Conservation (phyloP, 1,140 invertebrate genomes). For the Pogonognathellus flavescens region DNA sequence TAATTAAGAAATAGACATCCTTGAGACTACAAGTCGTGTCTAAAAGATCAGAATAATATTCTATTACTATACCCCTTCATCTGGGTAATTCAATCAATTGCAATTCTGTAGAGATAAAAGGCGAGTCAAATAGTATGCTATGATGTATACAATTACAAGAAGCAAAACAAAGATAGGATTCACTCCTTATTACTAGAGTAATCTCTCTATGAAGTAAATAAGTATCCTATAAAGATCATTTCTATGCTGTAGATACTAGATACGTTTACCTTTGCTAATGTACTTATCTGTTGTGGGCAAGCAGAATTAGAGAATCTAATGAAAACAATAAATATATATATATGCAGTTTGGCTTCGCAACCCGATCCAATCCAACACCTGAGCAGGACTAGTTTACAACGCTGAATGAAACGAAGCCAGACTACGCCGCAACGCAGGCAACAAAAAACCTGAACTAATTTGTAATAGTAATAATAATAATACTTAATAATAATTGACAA, state of each 20-base stretch:
- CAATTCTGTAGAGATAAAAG: conserved; percentile 19
- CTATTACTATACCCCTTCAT: conserved; percentile 17
- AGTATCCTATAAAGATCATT: conserved; percentile 29
- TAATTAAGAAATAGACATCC: conserved; percentile 47
- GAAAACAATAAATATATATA: conserved; percentile 51
- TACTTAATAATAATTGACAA: conserved; percentile 52
- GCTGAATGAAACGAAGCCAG: conserved; percentile 49
- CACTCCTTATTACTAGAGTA: conserved; percentile 14
- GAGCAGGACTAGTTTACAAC: conserved; percentile 33
- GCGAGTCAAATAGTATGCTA: conserved; percentile 15
- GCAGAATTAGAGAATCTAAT: conserved; percentile 49
- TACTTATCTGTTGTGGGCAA: conserved; percentile 32
- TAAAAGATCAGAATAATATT: conserved; percentile 9
- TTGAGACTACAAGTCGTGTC: conserved; percentile 37
- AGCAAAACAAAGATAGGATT: conserved; percentile 36
- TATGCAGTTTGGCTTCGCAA: conserved; percentile 35
- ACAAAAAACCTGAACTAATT: conserved; percentile 51
- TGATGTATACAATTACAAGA: neutral
- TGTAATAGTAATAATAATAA: conserved; percentile 28
- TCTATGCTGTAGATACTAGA: conserved; percentile 26
- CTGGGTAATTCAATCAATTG: conserved; percentile 4
- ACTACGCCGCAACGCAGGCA: conserved; percentile 44
- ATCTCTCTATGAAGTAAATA: neutral
- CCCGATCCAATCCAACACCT: conserved; percentile 33
- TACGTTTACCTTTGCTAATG: neutral